These are phyloP conservation scores for Haliclona indistincta DNA, from an alignment of 37 sponge, comb jelly and placozoan genomes.

Conservation along the genomic window DNA sequence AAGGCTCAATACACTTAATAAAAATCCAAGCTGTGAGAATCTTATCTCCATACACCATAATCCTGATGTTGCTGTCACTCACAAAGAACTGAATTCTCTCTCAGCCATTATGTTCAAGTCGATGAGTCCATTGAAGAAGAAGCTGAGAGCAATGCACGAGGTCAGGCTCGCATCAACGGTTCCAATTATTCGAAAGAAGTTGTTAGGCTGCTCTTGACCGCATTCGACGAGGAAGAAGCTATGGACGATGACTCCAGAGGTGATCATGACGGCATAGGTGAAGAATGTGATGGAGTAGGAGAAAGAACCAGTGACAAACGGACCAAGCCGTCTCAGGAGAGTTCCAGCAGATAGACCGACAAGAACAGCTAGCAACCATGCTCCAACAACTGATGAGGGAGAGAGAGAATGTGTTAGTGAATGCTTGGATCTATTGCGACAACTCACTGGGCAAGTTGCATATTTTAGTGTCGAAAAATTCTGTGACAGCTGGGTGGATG, in stretches of 20 bases:
- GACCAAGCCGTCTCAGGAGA: slow-evolving; percentile 12
- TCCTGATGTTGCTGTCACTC: neutral
- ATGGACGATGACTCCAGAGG: slow-evolving; percentile 60
- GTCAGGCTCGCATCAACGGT: slow-evolving; percentile 48
- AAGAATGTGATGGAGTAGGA: slow-evolving; percentile 44
- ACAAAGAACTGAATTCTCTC: slow-evolving; percentile 20
- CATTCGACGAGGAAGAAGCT: slow-evolving; percentile 53
- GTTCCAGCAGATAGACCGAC: slow-evolving; percentile 28
- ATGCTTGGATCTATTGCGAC: neutral
- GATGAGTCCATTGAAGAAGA: slow-evolving; percentile 46
- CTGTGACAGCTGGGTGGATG: slow-evolving; percentile 21
- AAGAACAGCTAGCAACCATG: slow-evolving; percentile 49
- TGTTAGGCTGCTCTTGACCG: slow-evolving; percentile 8
- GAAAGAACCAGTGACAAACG: slow-evolving; percentile 20
- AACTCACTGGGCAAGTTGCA: slow-evolving; percentile 29
- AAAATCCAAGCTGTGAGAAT: neutral
- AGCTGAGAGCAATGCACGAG: slow-evolving; percentile 49
- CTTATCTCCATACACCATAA: neutral
- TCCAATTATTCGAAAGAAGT: neutral
- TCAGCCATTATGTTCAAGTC: slow-evolving; percentile 39
- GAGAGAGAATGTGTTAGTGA: neutral
- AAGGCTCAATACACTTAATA: neutral
- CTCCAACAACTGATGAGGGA: slow-evolving; percentile 40
- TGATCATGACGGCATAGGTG: slow-evolving; percentile 57
- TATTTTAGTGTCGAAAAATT: neutral